phyloP scores from a whole-genome alignment of 2,888 invertebrate species.

The Dermolepida albohirtum region DNA sequence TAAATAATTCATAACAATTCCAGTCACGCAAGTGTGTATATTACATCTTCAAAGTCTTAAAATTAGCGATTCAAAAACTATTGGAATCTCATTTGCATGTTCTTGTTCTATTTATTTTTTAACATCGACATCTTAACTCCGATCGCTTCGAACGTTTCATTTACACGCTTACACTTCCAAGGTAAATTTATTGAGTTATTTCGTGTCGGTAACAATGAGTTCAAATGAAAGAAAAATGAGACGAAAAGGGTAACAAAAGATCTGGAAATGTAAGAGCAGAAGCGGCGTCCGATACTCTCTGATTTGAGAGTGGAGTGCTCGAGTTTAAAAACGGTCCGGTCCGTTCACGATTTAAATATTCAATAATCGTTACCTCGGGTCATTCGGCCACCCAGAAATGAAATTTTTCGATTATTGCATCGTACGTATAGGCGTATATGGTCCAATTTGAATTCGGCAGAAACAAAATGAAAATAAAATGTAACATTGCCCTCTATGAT shows the following conservation, averaged over 20 bases:
- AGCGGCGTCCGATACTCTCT: slow-evolving; percentile 21
- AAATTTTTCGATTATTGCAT: slow-evolving; percentile 2
- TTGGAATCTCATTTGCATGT: no score
- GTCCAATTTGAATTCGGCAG: neutral
- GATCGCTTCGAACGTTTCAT: no score
- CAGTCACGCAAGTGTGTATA: no score
- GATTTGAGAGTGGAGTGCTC: slow-evolving; percentile 21
- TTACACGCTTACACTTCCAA: no score
- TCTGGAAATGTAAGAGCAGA: slow-evolving; percentile 27
- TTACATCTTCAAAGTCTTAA: no score
- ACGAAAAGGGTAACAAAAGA: slow-evolving; percentile 16
- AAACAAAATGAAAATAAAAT: neutral
- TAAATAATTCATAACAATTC: no score
- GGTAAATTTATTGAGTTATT: neutral
- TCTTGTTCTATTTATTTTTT: no score
- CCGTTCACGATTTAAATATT: slow-evolving; percentile 33
- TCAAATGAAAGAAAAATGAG: slow-evolving; percentile 2
- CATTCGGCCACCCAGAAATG: slow-evolving; percentile 31
- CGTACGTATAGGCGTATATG: neutral
- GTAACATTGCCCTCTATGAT: slow-evolving; percentile 6
- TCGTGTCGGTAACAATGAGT: slow-evolving; percentile 12
- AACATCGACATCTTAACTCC: no score
- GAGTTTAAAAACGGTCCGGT: slow-evolving; percentile 11
- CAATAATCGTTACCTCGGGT: slow-evolving; percentile 35
- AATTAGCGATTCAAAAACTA: no score